These are phyloP conservation scores for Hiodon tergisus DNA, from an alignment of 2,113 vertebrate species.

Conservation along the genomic window DNA sequence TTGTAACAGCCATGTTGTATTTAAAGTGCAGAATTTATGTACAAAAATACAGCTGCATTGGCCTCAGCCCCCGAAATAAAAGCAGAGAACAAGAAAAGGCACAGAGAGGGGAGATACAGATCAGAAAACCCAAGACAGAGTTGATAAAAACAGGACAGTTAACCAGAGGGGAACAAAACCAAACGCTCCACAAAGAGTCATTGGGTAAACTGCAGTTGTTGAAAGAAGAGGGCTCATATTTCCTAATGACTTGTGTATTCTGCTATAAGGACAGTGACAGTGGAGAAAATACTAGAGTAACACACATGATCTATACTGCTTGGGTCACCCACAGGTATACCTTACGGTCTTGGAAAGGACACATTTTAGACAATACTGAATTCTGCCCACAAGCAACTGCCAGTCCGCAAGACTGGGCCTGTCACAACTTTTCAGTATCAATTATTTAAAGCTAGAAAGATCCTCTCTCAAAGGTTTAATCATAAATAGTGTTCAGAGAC, in stretches of 20 bases:
- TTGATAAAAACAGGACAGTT: neutral
- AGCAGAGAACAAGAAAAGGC: conserved; percentile 60
- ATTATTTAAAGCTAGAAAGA: too few species aligned
- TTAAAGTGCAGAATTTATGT: conserved; percentile 65
- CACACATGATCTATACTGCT: neutral
- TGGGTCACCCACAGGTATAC: neutral
- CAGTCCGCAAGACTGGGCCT: too few species aligned
- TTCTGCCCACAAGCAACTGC: too few species aligned
- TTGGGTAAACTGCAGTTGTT: too few species aligned
- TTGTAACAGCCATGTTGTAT: conserved; percentile 34
- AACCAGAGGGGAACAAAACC: conserved; percentile 24
- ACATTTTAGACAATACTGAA: too few species aligned
- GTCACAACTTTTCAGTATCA: too few species aligned
- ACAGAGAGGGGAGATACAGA: conserved; percentile 35
- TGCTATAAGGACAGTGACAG: too few species aligned
- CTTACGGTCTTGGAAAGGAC: neutral
- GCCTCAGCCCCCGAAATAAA: conserved; percentile 52
- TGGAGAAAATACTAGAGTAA: too few species aligned
- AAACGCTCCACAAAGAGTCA: neutral
- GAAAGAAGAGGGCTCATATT: too few species aligned
- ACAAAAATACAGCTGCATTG: conserved; percentile 63
- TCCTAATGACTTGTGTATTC: too few species aligned
- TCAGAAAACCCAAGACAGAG: conserved; percentile 7
- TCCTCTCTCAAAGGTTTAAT: too few species aligned
- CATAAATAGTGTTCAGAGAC: too few species aligned